Base-by-base conservation (phyloP, 2,888 invertebrate genomes). In the Dasysyrphus tricinctus region DNA sequence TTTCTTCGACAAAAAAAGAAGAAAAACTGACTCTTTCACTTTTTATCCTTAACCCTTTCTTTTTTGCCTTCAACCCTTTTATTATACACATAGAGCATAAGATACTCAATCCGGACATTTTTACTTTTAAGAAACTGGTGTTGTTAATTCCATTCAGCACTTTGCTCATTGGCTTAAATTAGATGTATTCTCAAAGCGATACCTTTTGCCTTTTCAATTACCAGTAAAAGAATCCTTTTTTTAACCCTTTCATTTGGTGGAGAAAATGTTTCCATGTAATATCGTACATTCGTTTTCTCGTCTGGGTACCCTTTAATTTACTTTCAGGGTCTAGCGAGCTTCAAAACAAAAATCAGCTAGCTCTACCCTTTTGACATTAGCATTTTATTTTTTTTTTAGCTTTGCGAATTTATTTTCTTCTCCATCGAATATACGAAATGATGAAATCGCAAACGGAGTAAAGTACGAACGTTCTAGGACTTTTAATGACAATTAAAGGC, bases 401-500 rank as follows among this genome's bases (percentile, higher is more conserved):
- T 57, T 14, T 65, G 19, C 19, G 29, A 69, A 47, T 42, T 37
- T 75, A 63, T 51, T 56, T 73, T 67, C 61, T 37, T 56, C 37
- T 49, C 51, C 57, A 78, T 63, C 70, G 73, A 80, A 85, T 77
- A 70, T 73, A 54, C 39, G 16, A 70, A 78, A 74, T 74, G 77
- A 85, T 85, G 56, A 70, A 77, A 85, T 74, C 69, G 59, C 80
- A 77, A 81, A 78, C 57, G 49, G 29, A 74, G 57, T 70, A 69
- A 42, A 61, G 49, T 49, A 47, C 14, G 59, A 73, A 85, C 80
- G 85, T 80, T 81, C 24, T 69, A 32, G 19, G 77, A 85, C 61
- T 85, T 57, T 80, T 78, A 85, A 85, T 80, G 81, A 74, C 73
- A 80, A 80, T 85, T 85, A 80, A 70, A 69, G 70, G 73, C 61